These are phyloP conservation scores for Diorhabda elongata DNA, from an alignment of 1,140 invertebrate species.

Conservation along the genomic window DNA sequence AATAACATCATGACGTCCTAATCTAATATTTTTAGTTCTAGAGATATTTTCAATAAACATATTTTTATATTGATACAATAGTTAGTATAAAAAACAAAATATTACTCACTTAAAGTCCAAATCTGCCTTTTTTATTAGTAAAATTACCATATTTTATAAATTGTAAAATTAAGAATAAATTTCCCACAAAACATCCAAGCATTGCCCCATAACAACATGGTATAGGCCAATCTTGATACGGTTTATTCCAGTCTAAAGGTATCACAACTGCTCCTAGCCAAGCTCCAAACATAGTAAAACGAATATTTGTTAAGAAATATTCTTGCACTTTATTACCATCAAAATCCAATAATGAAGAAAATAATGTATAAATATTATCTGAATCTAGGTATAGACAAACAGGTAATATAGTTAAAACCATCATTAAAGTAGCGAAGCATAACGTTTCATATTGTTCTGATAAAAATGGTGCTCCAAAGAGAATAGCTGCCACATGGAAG, in stretches of 20 bases:
- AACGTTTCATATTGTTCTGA: slow-evolving; percentile 65
- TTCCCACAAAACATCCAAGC: slow-evolving; percentile 53
- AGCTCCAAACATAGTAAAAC: slow-evolving; percentile 69
- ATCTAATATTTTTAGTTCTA: no score
- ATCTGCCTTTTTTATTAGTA: neutral
- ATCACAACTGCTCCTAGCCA: slow-evolving; percentile 85
- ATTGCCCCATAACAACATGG: slow-evolving; percentile 70
- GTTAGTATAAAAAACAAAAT: no score
- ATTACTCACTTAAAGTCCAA: neutral
- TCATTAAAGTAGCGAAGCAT: slow-evolving; percentile 64
- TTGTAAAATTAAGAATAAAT: slow-evolving; percentile 18
- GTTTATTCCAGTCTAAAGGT: slow-evolving; percentile 87
- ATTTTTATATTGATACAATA: no score
- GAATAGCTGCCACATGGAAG: slow-evolving; percentile 60
- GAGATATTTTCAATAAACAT: no score
- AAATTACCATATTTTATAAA: neutral
- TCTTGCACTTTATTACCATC: slow-evolving; percentile 52
- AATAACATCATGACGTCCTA: no score
- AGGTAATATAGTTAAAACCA: slow-evolving; percentile 63
- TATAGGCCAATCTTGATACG: slow-evolving; percentile 83
- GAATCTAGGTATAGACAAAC: slow-evolving; percentile 58
- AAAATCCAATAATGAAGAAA: slow-evolving; percentile 52
- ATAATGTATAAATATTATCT: slow-evolving; percentile 50
- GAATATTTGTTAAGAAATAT: slow-evolving; percentile 56
- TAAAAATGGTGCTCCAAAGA: slow-evolving; percentile 72